These are phyloP conservation scores for Drosophila leonis DNA, from an alignment of 2,888 invertebrate species.

Conservation along the genomic window DNA sequence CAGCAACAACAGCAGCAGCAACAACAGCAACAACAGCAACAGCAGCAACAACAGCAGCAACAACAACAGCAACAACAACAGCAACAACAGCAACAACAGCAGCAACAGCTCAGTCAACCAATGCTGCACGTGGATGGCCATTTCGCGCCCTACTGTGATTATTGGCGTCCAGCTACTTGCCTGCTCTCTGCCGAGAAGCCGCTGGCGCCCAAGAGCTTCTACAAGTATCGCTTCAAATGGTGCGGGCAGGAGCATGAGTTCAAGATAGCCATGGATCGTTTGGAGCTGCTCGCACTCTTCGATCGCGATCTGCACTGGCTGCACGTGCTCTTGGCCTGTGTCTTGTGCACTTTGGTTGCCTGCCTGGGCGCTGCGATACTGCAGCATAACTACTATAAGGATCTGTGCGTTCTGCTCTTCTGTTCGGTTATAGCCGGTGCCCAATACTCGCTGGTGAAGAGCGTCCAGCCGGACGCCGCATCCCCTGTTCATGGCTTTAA, in stretches of 20 bases:
- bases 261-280: slow-evolving; percentile 96
- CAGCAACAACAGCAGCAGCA: slow-evolving; percentile 34
- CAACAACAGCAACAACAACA: slow-evolving; percentile 28
- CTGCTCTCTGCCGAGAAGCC: slow-evolving; percentile 83
- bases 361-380: slow-evolving; percentile 93
- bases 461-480: slow-evolving; percentile 99
- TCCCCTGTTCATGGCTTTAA: slow-evolving; percentile 99
- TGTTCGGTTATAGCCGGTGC: slow-evolving; percentile 99
- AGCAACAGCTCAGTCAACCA: slow-evolving; percentile 63
- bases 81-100: slow-evolving; percentile 17
- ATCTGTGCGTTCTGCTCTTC: slow-evolving; percentile 96
- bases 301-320: slow-evolving; percentile 94
- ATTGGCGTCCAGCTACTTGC: slow-evolving; percentile 83
- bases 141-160: slow-evolving; percentile 84
- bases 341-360: slow-evolving; percentile 94
- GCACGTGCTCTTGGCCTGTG: slow-evolving; percentile 91
- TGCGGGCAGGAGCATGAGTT: slow-evolving; percentile 83
- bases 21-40: slow-evolving; percentile 15
- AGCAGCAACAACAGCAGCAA: slow-evolving; percentile 18
- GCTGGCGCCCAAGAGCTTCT: slow-evolving; percentile 83
- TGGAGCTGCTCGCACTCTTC: slow-evolving; percentile 95
- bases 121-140: slow-evolving; percentile 83
- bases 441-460: slow-evolving; percentile 98
- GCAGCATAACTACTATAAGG: slow-evolving; percentile 94
- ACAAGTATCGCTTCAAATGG: slow-evolving; percentile 84